These are phyloP conservation scores for Peromyscus californicus DNA, from an alignment of 2,113 vertebrate species.

Conservation along the genomic window DNA sequence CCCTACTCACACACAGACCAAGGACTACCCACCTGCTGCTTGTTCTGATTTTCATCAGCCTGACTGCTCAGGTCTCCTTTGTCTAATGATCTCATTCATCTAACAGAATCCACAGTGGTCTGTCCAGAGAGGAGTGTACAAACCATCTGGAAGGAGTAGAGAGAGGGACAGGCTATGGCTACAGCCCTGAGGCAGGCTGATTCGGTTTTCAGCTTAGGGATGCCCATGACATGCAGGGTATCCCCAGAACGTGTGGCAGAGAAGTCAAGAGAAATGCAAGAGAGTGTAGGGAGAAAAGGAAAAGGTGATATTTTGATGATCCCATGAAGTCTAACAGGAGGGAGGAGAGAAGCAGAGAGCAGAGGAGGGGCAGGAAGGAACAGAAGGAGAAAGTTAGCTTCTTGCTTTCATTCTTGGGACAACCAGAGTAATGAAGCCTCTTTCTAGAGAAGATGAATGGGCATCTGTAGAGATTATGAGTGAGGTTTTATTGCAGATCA, in stretches of 20 bases:
- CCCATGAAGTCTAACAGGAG: neutral
- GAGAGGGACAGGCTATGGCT: neutral
- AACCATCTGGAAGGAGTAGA: slow-evolving; percentile 62
- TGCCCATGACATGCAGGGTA: neutral
- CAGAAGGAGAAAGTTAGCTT: slow-evolving; percentile 79
- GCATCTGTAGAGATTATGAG: slow-evolving; percentile 90
- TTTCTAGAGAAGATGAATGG: slow-evolving; percentile 88
- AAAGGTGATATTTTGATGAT: neutral
- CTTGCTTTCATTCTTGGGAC: slow-evolving; percentile 87
- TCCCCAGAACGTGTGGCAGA: neutral
- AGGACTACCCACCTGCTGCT: slow-evolving; percentile 34
- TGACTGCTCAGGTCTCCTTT: neutral
- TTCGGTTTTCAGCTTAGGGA: neutral
- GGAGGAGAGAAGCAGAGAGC: slow-evolving; percentile 60
- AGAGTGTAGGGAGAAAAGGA: neutral
- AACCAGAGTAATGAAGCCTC: slow-evolving; percentile 87
- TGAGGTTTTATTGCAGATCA: slow-evolving; percentile 91
- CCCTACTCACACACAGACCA: neutral
- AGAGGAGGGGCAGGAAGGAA: slow-evolving; percentile 59
- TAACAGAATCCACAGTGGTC: slow-evolving; percentile 6
- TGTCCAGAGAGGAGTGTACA: slow-evolving; percentile 27
- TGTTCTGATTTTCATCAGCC: slow-evolving; percentile 35
- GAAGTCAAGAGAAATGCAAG: neutral
- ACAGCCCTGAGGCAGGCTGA: neutral
- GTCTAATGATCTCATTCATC: slow-evolving; percentile 63